phyloP scores from a whole-genome alignment of 1,140 invertebrate genomes.

The Cephus cinctus region DNA sequence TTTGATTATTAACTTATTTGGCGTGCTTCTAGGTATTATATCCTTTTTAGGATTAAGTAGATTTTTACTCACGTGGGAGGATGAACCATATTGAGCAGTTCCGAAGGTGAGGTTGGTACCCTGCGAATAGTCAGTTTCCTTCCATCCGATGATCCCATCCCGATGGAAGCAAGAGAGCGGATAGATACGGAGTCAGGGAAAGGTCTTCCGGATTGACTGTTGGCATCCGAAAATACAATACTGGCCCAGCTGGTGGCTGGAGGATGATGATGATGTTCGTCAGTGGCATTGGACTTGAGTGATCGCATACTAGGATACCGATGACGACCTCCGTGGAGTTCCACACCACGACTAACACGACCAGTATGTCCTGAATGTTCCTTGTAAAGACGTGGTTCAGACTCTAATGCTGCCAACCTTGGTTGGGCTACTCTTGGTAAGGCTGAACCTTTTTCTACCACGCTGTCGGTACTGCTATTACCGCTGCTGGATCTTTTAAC shows the following conservation, averaged over 20 bases:
- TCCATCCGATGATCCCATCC: conserved; percentile 84
- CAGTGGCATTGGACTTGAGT: conserved; percentile 34
- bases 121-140: conserved; percentile 77
- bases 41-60: neutral
- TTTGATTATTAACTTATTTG: neutral
- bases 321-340: conserved; percentile 22
- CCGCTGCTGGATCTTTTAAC: conserved; percentile 9
- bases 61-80: conserved; percentile 75
- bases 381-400: conserved; percentile 10
- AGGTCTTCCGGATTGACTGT: conserved; percentile 31
- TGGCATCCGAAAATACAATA: conserved; percentile 30
- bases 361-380: conserved; percentile 15
- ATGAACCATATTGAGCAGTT: conserved; percentile 78
- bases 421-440: neutral
- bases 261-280: conserved; percentile 30
- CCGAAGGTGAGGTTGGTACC: conserved; percentile 78
- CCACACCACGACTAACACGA: conserved; percentile 20
- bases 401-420: neutral
- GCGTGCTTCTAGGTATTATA: neutral
- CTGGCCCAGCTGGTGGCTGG: conserved; percentile 31
- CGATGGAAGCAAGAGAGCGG: conserved; percentile 76
- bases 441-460: conserved; percentile 25
- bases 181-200: conserved; percentile 67
- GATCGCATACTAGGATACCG: conserved; percentile 41
- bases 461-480: conserved; percentile 31